Evolutionary conservation across 2,888 invertebrate genomes (phyloP).

Genomic region (Theretra japonica): DNA sequence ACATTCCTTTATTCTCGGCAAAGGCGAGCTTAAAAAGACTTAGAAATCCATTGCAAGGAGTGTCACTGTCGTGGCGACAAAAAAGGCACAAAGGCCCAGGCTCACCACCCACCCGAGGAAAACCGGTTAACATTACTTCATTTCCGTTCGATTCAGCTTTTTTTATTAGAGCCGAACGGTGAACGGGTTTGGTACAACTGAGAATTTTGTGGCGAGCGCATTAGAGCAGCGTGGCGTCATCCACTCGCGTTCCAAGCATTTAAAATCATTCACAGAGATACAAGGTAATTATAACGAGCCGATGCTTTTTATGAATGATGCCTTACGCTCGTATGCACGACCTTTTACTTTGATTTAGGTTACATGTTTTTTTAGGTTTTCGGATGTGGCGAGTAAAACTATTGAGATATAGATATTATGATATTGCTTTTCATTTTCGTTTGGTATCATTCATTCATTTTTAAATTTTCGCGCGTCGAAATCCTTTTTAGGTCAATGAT

Average conservation of each 20-base stretch:
- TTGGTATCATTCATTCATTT: no score
- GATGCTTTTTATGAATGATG: background rate
- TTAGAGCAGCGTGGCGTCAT: constrained; percentile 20
- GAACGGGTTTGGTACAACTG: constrained; percentile 65
- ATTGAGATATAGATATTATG: no score
- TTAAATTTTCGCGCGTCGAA: no score
- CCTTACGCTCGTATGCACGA: background rate
- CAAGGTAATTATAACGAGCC: background rate
- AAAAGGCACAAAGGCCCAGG: constrained; percentile 62
- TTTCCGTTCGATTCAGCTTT: constrained; percentile 82
- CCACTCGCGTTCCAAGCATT: background rate
- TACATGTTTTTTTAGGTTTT: background rate
- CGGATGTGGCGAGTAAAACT: no score
- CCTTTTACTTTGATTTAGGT: no score
- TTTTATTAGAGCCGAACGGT: constrained; percentile 74
- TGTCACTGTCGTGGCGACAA: constrained; percentile 55
- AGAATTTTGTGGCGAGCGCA: constrained; percentile 44
- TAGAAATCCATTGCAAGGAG: constrained; percentile 45
- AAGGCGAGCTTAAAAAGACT: constrained; percentile 34
- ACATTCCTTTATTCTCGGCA: constrained; percentile 5
- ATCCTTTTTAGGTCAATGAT: no score
- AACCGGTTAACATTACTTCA: constrained; percentile 82
- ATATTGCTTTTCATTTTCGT: no score
- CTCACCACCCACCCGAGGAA: constrained; percentile 64
- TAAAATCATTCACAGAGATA: constrained; percentile 7